Evolutionary conservation across 2,113 vertebrate species (phyloP), one percentile per base, ranked within the genome.

Genomic region (Elanus axillaris): DNA sequence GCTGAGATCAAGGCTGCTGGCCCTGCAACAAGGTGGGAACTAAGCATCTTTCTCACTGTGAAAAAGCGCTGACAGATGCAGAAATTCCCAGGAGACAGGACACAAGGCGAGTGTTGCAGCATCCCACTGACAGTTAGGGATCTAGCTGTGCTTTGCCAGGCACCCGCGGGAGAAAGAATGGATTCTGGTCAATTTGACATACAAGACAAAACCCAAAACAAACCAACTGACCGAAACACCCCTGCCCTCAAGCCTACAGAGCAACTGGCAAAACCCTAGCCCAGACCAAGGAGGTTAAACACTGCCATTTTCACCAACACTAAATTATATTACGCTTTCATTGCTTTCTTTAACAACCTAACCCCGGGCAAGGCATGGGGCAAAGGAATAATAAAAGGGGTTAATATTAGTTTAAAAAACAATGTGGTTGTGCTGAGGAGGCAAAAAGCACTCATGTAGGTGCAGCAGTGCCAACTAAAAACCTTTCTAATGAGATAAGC

Each of bases 361-460:
- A 14, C 23, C 12, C n/a, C 34, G 42, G 42, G 16, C 36, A 23
- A 62, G 43, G 43, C 9, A 31, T 0, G 11, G 20, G 52, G 67
- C 47, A 47, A 80, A 60, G 42, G 42, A 40, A 21, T 34, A 23
- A 29, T 8, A 5, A 9, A 62, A 50, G 8, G 25, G 8, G 21
- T 66, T 36, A 32, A 27, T 10, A 14, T 7, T 8, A 5, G 2
- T 45, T 58, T 29, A 11, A 56, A 58, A 34, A 18, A 1, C 48
- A 52, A 8, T 38, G 1, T 0, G 6, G 14, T n/a, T 50, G 25
- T n/a, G 42, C 62, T 31, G 36, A 85, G n/a, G 68, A 16, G 23
- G 55, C 42, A 29, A 68, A 68, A 18, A 0, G 4, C 36, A 19
- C n/a, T 66, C 18, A 0, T 0, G 0, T 1, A 25, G 36, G 23